Evolutionary conservation across 2,113 vertebrate species (phyloP).

Genomic region (Chunga burmeisteri): DNA sequence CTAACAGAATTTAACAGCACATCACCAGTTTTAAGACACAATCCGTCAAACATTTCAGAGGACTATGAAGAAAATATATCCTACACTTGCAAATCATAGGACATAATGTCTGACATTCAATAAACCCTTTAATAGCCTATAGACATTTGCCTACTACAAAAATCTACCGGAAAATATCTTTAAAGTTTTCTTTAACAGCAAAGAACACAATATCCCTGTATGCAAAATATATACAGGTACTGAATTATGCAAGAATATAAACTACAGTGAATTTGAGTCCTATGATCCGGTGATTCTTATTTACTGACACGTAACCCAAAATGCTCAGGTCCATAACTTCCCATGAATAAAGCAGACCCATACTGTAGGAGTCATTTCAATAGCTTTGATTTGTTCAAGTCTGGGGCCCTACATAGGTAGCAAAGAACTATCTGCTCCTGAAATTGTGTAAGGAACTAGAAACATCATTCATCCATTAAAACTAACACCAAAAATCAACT

Average conservation of each 20-base stretch:
- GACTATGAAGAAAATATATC: constrained; percentile 41
- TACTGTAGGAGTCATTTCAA: not conserved
- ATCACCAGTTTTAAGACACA: constrained; percentile 70
- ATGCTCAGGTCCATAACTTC: not conserved
- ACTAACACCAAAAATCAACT: not conserved
- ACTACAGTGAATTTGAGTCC: not conserved
- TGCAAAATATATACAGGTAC: not conserved
- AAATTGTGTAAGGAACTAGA: not conserved
- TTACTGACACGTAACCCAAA: not conserved
- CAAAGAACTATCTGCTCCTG: not conserved
- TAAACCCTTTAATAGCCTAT: not conserved
- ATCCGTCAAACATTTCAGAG: constrained; percentile 61
- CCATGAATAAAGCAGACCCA: not conserved
- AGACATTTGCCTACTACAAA: not conserved
- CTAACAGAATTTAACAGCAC: constrained; percentile 68
- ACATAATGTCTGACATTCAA: constrained; percentile 27
- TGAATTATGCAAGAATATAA: not conserved
- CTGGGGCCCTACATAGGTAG: not conserved
- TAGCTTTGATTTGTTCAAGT: not conserved
- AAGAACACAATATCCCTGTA: not conserved
- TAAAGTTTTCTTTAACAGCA: not conserved
- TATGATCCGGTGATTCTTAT: not conserved
- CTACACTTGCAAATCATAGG: constrained; percentile 36
- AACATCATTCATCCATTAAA: not conserved
- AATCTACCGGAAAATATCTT: constrained; percentile 17